These are phyloP conservation scores for Drosophila sp. DNA, from an alignment of 1,140 invertebrate species.

Conservation along the genomic window DNA sequence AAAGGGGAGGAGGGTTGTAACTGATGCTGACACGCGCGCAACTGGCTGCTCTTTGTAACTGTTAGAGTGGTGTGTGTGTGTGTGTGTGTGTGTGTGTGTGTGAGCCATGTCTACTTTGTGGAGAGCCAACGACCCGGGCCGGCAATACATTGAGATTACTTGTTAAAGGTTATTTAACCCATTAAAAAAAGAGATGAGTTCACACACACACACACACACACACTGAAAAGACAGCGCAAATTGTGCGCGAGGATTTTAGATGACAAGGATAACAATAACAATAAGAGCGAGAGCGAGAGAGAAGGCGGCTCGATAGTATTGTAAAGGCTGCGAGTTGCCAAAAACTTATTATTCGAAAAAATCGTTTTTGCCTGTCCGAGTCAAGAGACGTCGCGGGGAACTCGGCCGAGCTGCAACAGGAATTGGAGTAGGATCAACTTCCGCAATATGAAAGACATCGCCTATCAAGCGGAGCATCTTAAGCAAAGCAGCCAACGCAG, in stretches of 20 bases:
- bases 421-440: background rate
- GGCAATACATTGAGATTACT: slow-evolving; percentile 64
- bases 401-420: background rate
- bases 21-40: slow-evolving; percentile 69
- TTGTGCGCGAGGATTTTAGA: slow-evolving; percentile 53
- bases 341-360: slow-evolving; percentile 42
- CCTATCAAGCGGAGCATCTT: slow-evolving; percentile 53
- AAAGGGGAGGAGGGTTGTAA: slow-evolving; percentile 36
- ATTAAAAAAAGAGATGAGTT: slow-evolving; percentile 45
- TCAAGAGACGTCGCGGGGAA: background rate
- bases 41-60: slow-evolving; percentile 44
- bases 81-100: slow-evolving; percentile 23
- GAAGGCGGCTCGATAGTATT: slow-evolving; percentile 34
- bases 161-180: slow-evolving; percentile 76
- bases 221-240: slow-evolving; percentile 24
- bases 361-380: background rate
- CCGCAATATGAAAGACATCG: slow-evolving; percentile 9
- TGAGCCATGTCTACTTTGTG: slow-evolving; percentile 43
- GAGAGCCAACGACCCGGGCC: slow-evolving; percentile 68
- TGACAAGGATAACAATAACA: slow-evolving; percentile 35
- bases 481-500: slow-evolving; percentile 12
- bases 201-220: background rate
- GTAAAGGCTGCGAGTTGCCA: slow-evolving; percentile 1
- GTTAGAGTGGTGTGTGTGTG: background rate
- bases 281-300: background rate